Percentiles rank a stretch among this genome's conserved stretches.
Evolutionary conservation across 2,888 invertebrate species (phyloP).

Genomic region (Periphyllus acericola): DNA sequence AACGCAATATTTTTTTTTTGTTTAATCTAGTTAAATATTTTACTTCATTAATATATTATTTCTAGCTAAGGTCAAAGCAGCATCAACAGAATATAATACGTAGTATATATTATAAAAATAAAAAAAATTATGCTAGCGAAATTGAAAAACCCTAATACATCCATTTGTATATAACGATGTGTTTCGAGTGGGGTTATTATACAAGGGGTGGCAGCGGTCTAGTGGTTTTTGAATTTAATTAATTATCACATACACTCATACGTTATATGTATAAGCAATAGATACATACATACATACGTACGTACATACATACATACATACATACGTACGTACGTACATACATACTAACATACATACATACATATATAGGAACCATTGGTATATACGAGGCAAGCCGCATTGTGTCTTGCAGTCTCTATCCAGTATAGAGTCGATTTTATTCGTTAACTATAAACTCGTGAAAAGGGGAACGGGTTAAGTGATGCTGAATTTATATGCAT

Average conservation of each 20-base stretch:
- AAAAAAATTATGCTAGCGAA: neutral
- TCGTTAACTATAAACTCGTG: constrained; percentile 16
- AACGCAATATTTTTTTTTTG: no score
- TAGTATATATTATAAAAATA: neutral
- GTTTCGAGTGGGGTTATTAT: constrained; percentile 3
- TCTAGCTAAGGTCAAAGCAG: neutral
- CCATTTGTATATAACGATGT: neutral
- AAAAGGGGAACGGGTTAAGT: neutral
- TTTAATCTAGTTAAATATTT: no score
- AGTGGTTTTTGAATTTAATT: constrained; percentile 57
- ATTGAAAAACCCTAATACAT: constrained; percentile 6
- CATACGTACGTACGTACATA: neutral
- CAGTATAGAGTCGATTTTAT: neutral
- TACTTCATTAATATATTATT: no score
- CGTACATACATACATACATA: neutral
- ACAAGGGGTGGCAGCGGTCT: constrained; percentile 23
- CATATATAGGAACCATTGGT: neutral
- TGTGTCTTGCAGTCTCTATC: constrained; percentile 1
- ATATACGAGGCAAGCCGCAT: neutral
- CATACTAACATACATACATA: no score
- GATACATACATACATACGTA: neutral
- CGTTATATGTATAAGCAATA: neutral
- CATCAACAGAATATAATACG: neutral
- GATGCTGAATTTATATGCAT: constrained; percentile 1
- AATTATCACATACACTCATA: constrained; percentile 30